Base-by-base conservation (phyloP, 2,113 vertebrate genomes). In the Forbesichthys papilliferus region DNA sequence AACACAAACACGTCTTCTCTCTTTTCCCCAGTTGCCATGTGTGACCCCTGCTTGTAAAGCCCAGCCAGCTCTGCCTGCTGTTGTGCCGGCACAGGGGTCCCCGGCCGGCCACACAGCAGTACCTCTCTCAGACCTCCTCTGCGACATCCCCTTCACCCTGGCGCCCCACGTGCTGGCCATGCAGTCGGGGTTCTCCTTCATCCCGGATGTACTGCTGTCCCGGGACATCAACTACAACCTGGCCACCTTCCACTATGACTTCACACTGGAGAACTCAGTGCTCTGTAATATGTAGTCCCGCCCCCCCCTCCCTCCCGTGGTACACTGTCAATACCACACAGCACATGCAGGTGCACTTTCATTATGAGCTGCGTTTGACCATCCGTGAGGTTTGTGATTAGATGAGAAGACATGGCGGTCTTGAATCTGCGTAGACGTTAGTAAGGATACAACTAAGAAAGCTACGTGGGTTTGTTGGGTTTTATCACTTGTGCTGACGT, bases 231-330 rank as follows among this genome's bases (percentile, higher is more conserved):
- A 83, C 55, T 95, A 95, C 81, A 92, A 89, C 59, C 87, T 98
- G 79, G 90, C 94, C 60, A 92, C 87, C 64, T 99, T 97, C 84
- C 93, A 94, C 85, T 99, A 99, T 16, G 98, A 99, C 90, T 99
- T 99, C 78, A 96, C 94, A 11, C 90, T 99, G 73, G 98, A 99
- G 86, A 98, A 98, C 86, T 97, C 98, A 1, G 95, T 99, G 71
- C 94, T 98, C 53, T 95, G 91, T 73, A 92, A 94, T 20, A 20
- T 78, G 0, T 98, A 92, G 87, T 66, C 0, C 18, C 13, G 0
- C 14, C 13, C 11, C 16, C 13, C 11, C 3, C 49, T 3, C 3
- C 9, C 2, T 10, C 27, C 36, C 36, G 3, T 42, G 36, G 36
- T 42, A 5, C 36, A 42, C 36, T 33, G 64, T 55, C 9, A 11